phyloP scores from a whole-genome alignment of 1,140 invertebrate genomes.

The Bombyx mori region ASM3026992v2 NC_085128.1:13009001-13009500 shows the following conservation, averaged over 20 bases:
- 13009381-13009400: constrained; percentile 91
- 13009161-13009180: too few species aligned
- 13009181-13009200: too few species aligned
- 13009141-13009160: too few species aligned
- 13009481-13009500: too few species aligned
- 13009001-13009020: constrained; percentile 83
- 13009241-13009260: too few species aligned
- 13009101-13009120: not conserved
- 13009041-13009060: not conserved
- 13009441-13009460: not conserved
- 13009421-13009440: not conserved
- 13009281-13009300: constrained; percentile 24
- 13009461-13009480: too few species aligned
- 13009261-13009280: not conserved
- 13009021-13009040: not conserved
- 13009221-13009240: too few species aligned
- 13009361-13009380: constrained; percentile 88
- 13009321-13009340: constrained; percentile 81
- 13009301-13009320: constrained; percentile 85
- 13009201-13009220: too few species aligned
- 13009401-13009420: constrained; percentile 56
- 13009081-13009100: not conserved
- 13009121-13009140: too few species aligned
- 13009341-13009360: constrained; percentile 88
- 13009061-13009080: too few species aligned